A percentile compares a stretch with the other conserved stretches of the same genome.
Conservation (phyloP, 2,797 vertebrate species). For the Apogon hyalosoma region DNA sequence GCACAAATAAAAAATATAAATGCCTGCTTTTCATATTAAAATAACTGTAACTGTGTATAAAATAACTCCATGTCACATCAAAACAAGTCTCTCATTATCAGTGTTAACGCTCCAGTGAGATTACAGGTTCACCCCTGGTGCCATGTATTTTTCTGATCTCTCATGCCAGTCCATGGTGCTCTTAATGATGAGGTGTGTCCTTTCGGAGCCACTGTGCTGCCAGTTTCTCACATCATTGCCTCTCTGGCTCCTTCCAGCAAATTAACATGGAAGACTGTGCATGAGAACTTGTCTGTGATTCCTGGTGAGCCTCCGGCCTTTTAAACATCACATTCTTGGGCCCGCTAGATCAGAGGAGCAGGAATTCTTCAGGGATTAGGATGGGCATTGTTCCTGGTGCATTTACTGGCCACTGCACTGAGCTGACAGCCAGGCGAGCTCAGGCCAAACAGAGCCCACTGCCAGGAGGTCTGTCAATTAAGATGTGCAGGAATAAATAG, state of each 20-base stretch:
- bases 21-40: neutral
- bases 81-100: slow-evolving; percentile 45
- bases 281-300: slow-evolving; percentile 75
- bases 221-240: slow-evolving; percentile 66
- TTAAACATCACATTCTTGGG: slow-evolving; percentile 75
- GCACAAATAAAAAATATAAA: neutral
- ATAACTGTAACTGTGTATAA: neutral
- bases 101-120: slow-evolving; percentile 22
- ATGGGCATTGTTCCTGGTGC: slow-evolving; percentile 77
- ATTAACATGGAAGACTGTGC: slow-evolving; percentile 64
- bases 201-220: slow-evolving; percentile 38
- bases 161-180: slow-evolving; percentile 34
- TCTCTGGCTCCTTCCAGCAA: slow-evolving; percentile 61
- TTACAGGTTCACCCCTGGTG: slow-evolving; percentile 38
- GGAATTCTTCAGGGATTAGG: slow-evolving; percentile 85
- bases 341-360: slow-evolving; percentile 76
- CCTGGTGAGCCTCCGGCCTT: slow-evolving; percentile 69
- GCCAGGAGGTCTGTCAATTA: slow-evolving; percentile 75
- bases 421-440: slow-evolving; percentile 67
- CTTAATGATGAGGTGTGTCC: slow-evolving; percentile 56
- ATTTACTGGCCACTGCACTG: slow-evolving; percentile 69
- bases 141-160: slow-evolving; percentile 46
- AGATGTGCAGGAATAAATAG: slow-evolving; percentile 74
- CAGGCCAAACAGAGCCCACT: slow-evolving; percentile 54
- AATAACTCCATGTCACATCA: slow-evolving; percentile 23